Evolutionary conservation across 1,140 invertebrate species (phyloP).

Genomic region (Drosophila punjabiensis): DNA sequence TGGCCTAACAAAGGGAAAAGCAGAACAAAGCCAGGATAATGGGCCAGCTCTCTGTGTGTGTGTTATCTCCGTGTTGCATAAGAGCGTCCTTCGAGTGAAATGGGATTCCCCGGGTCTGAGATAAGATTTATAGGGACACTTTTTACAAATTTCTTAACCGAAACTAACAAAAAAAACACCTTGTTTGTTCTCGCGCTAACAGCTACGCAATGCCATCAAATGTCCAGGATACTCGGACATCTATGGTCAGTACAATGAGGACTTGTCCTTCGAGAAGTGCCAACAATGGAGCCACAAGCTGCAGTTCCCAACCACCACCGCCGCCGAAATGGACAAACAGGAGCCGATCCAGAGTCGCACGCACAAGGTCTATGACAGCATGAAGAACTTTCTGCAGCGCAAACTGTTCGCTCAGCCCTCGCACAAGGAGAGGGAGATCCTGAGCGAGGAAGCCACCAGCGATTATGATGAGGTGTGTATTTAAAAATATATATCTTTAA

Average conservation of each 20-base stretch:
- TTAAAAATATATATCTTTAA: neutral
- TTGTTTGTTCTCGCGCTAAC: conserved; percentile 32
- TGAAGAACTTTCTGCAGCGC: conserved; percentile 79
- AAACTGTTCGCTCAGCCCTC: conserved; percentile 74
- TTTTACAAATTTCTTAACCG: conserved; percentile 60
- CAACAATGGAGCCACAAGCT: conserved; percentile 77
- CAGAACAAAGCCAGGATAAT: conserved; percentile 56
- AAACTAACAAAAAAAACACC: conserved; percentile 55
- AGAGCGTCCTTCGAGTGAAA: conserved; percentile 44
- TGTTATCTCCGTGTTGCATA: conserved; percentile 43
- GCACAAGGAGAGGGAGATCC: conserved; percentile 47
- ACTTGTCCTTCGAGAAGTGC: conserved; percentile 64
- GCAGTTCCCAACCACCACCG: conserved; percentile 33
- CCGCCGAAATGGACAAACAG: conserved; percentile 20
- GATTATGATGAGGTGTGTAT: conserved; percentile 81
- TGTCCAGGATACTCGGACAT: conserved; percentile 73
- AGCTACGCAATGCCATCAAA: conserved; percentile 74
- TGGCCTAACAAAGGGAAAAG: conserved; percentile 27
- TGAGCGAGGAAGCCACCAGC: conserved; percentile 67
- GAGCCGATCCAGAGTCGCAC: conserved; percentile 65
- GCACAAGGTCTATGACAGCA: conserved; percentile 79
- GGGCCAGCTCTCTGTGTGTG: conserved; percentile 21
- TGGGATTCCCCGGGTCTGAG: conserved; percentile 18
- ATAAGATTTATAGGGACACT: conserved; percentile 55
- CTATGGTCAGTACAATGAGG: conserved; percentile 62